Base-by-base conservation (phyloP, 2,113 vertebrate species). In the Centropristis striata region DNA sequence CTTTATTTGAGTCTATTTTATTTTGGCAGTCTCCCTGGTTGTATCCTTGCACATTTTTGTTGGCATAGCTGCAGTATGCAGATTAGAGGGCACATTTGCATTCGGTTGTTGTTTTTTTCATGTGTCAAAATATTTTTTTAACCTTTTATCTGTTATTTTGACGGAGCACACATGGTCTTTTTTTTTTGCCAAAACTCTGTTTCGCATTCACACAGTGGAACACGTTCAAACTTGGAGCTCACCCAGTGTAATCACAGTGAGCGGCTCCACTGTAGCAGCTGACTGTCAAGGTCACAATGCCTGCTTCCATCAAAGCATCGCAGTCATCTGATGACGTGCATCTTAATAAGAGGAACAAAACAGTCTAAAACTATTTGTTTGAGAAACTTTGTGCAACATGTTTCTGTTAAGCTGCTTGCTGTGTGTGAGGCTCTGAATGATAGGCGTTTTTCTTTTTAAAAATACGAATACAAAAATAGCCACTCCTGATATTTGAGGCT, bases 211-310 rank as follows among this genome's bases (percentile, higher is more conserved):
- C 69, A 61, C 39, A 63, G 67, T 74, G 54, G 73, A 77, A 82
- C 67, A 58, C 36, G 70, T 50, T 68, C 28, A 65, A 65, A 83
- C 80, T 81, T 84, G 82, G 82, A 84, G 78, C 80, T 60, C 5
- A 21, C 64, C 85, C 80, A 89, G 83, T 84, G 60, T 75, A 81
- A 81, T 75, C 83, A 77, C 37, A 54, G 54, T 8, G 46, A 71
- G 64, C 80, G 64, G 83, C 63, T 81, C 66, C 71, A 71, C 49
- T 70, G 47, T 69, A 70, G 51, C 67, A 71, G 74, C 77, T 70
- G 77, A 84, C 44, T 51, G 63, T 81, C 76, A 84, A 86, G 87
- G 83, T 87, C 83, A 44, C 47, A 84, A 5, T 4, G n/a, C 32
- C 51, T 20, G 39, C 65, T 42, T 55, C 75, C 70, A 68, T 71